These are phyloP conservation scores for Sebastes variabilis DNA, from an alignment of 2,797 vertebrate genomes.

Conservation along the genomic window DNA sequence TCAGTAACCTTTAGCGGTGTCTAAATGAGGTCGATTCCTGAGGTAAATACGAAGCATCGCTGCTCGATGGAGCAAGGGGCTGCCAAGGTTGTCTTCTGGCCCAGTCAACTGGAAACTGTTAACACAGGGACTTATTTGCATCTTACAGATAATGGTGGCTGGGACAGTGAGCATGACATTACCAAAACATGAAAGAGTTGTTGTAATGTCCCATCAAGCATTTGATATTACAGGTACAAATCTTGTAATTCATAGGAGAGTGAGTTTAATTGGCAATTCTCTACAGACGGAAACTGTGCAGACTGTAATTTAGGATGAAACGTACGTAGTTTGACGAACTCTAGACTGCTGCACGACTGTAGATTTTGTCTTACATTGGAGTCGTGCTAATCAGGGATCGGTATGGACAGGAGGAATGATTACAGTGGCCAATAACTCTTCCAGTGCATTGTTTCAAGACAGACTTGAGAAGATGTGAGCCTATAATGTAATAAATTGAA, in stretches of 20 bases:
- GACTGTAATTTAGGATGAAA: not conserved
- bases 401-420: not conserved
- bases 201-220: not conserved
- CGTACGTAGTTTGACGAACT: not conserved
- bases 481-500: not conserved
- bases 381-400: not conserved
- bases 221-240: not conserved
- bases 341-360: not conserved
- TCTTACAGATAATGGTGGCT: not conserved
- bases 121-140: constrained; percentile 12
- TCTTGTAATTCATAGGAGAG: not conserved
- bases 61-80: constrained; percentile 25
- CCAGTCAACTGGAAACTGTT: constrained; percentile 3
- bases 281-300: not conserved
- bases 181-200: not conserved
- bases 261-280: not conserved
- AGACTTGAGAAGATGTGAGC: not conserved
- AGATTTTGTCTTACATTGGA: not conserved
- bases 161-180: not conserved
- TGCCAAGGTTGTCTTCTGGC: constrained; percentile 3
- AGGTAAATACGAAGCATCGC: constrained; percentile 39
- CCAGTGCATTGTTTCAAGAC: not conserved
- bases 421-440: not conserved
- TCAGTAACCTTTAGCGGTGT: constrained; percentile 57
- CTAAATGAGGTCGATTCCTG: constrained; percentile 50